Evolutionary conservation across 2,113 vertebrate genomes (phyloP), one percentile per base, ranked within the genome.

Genomic region (Ctenodactylus gundi): DNA sequence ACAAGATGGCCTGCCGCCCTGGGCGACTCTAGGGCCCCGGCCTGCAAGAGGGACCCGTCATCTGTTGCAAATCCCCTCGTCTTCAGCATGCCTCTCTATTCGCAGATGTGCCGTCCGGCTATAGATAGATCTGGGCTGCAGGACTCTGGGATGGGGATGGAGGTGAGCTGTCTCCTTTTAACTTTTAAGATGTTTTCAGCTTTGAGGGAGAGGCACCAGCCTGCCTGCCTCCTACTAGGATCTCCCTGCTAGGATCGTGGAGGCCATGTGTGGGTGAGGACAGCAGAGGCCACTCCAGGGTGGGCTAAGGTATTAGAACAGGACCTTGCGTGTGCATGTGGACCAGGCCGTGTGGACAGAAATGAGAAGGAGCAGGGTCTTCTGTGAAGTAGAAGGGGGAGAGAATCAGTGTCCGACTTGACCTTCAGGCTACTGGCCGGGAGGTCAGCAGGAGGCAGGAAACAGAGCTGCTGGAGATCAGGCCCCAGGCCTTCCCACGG

Each of bases 11-110:
- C 94, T 85, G 94, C 94, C 65, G 31, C 84, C 75, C 89, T 80
- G 75, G 8, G 49, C 67, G 65, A 49, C 92, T 78, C 64, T 62
- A 27, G 84, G 92, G 49, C 92, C 85, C 80, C 4, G 10, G 75
- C 94, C 85, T 84, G 89, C 93, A 94, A 95, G 95, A 95, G 94
- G n/a, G 80, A 76, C 76, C 84, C 91, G 70, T 75, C 94, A 92
- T 92, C 94, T 95, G 96, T 89, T 80, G 75, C 95, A 92, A 93
- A 93, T 91, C n/a, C 85, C 97, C 92, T 94, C 65, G 49, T 92
- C 96, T 84, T 88, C 77, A 55, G 83, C 96, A 90, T 78, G 85
- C 88, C 88, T 88, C 77, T 85, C 96, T 93, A 84, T 93, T 86
- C 85, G 75, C 84, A 95, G 95, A 95, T n/a, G n/a, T n/a, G 65